These are phyloP conservation scores for Ruditapes philippinarum DNA, from an alignment of 1,140 invertebrate species.

Conservation along the genomic window DNA sequence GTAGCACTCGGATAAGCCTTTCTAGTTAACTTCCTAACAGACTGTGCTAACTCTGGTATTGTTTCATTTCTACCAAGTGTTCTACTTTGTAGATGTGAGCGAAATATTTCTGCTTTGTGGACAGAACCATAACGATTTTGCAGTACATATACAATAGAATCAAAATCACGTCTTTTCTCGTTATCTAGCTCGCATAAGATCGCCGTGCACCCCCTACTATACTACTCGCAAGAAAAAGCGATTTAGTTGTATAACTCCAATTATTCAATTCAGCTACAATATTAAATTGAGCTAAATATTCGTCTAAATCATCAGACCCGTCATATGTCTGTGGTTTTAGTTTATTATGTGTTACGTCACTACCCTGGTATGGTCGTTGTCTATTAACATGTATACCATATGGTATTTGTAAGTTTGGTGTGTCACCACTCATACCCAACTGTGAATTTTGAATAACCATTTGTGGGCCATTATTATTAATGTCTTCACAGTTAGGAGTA, in stretches of 20 bases:
- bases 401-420: not conserved
- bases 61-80: slow-evolving; percentile 9
- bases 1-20: slow-evolving; percentile 35
- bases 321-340: slow-evolving; percentile 21
- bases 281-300: slow-evolving; percentile 45
- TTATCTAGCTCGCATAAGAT: slow-evolving; percentile 18
- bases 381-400: not conserved
- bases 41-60: slow-evolving; percentile 2
- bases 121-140: slow-evolving; percentile 10
- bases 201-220: not conserved
- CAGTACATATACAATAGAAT: not conserved
- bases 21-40: slow-evolving; percentile 42
- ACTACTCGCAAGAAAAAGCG: slow-evolving; percentile 56
- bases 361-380: not conserved
- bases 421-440: not conserved
- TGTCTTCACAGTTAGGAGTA: not conserved
- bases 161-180: not conserved
- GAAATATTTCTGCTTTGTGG: not conserved
- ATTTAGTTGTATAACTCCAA: slow-evolving; percentile 48
- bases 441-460: not conserved
- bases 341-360: not conserved
- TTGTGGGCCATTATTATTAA: not conserved
- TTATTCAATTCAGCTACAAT: slow-evolving; percentile 55
- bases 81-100: not conserved
- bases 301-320: slow-evolving; percentile 34